Base-by-base conservation (phyloP, 2,113 vertebrate species). In the Ictalurus punctatus region DNA sequence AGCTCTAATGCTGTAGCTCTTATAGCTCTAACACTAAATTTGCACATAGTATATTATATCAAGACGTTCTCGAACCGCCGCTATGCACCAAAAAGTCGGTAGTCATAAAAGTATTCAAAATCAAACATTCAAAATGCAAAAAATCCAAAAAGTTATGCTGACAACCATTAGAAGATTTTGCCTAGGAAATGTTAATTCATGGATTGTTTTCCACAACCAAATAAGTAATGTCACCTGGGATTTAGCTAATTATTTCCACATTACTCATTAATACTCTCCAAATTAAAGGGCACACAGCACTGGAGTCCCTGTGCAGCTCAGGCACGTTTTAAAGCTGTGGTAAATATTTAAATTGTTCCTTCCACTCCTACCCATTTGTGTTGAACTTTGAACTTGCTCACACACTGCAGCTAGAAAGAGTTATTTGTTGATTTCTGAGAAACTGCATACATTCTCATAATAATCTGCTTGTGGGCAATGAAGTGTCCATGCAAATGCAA, bases 261-360 rank as follows among this genome's bases (percentile, higher is more conserved):
- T 91, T 71, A 91, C 84, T 84, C 65, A 86, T 74, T 87, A 91
- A 91, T 89, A 59, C 65, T 74, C 69, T 80, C 74, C 65, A 87
- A 88, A 88, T 81, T 48, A 82, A 69, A 73, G 67, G 34, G 40
- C 73, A 27, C 12, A 25, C 48, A 83, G 59, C 78, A 65, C 69
- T 65, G 56, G 6, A 90, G 58, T 89, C 86, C 83, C 86, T 30
- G 80, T 48, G 65, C 87, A 87, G 83, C 65, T 87, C 63, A 73
- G 30, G 44, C 40, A 54, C 27, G 82, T 84, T 87, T 83, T 40
- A 30, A 86, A 82, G 67, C 61, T 54, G 58, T 52, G 48, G 52
- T 74, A 86, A 89, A 90, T 89, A 90, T 79, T 69, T 65, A 81
- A 87, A 87, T 48, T 80, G 52, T 58, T 59, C 67, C 40, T 83